Base-by-base conservation (phyloP, 2,888 invertebrate species). In the Thymelicus sylvestris region DNA sequence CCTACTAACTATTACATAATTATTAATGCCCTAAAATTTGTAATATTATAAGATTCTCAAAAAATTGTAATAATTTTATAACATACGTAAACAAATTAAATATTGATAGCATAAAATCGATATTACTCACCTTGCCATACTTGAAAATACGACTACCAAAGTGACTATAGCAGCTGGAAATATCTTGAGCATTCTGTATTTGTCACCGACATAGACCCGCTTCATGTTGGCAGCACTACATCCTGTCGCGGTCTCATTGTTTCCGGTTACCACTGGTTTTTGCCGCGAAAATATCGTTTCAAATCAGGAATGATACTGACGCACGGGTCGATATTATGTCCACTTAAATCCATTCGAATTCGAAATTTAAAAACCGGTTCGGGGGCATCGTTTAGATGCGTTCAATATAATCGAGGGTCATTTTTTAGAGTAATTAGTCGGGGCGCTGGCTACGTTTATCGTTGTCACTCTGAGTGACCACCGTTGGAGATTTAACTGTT, bases 161-260 rank as follows among this genome's bases (percentile, higher is more conserved):
- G 89, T 86, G 83, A 90, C 82, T 86, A 86, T 87, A 73, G 84
- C 84, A 74, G 83, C 81, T 74, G 87, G 80, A 78, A 86, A 86
- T 86, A 83, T 85, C 80, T 84, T 85, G 83, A 80, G 83, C 93
- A 93, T 93, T 86, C 90, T 93, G 91, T 81, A 76, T 76, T 84
- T 82, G 84, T 85, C 85, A 77, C 82, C 83, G 75, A 79, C 79
- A 75, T 77, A 79, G 80, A 78, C 81, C 80, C 83, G 83, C 84
- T 82, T 93, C 92, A 92, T 93, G 93, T 92, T 90, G 93, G 93
- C 84, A 92, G 85, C 90, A 92, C 91, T 86, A 85, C 80, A 78
- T 86, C 83, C 82, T 85, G 83, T 82, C 85, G 87, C 81, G 87
- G 83, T 84, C 82, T 87, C 93, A 92, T 92, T 77, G 81, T 87